phyloP scores from a whole-genome alignment of 2,797 vertebrate genomes.

The Mus spretus region DNA sequence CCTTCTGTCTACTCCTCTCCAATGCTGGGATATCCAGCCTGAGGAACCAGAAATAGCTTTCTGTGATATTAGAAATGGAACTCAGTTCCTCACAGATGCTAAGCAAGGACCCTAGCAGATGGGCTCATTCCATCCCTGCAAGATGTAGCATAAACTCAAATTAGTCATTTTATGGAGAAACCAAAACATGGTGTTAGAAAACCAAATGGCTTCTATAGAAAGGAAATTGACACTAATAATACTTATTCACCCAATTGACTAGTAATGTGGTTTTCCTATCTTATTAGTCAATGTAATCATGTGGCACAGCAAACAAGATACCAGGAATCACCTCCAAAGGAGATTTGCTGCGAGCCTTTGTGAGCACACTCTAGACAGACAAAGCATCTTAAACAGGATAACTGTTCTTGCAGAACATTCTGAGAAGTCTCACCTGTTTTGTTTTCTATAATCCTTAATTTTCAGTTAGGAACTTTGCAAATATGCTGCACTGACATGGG shows the following conservation, averaged over 20 bases:
- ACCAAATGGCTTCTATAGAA: neutral
- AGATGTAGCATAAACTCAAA: neutral
- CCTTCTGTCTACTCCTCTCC: neutral
- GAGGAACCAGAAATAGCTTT: neutral
- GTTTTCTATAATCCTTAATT: slow-evolving; percentile 46
- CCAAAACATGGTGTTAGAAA: slow-evolving; percentile 39
- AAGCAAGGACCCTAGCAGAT: neutral
- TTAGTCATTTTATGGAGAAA: slow-evolving; percentile 10
- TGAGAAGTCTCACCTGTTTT: slow-evolving; percentile 58
- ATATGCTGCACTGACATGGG: neutral
- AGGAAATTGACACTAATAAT: slow-evolving; percentile 4
- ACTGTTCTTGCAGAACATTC: slow-evolving; percentile 35
- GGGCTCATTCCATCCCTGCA: neutral
- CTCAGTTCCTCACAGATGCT: neutral
- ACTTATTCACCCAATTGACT: slow-evolving; percentile 61
- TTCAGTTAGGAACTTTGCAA: slow-evolving; percentile 17
- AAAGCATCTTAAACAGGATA: slow-evolving; percentile 52
- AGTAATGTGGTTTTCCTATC: neutral
- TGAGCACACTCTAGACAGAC: neutral
- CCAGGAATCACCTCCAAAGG: slow-evolving; percentile 33
- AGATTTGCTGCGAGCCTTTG: neutral
- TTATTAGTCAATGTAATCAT: slow-evolving; percentile 71
- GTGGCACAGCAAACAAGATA: slow-evolving; percentile 8
- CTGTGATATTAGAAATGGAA: neutral
- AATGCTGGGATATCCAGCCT: neutral